These are phyloP conservation scores for Mergus octosetaceus DNA, from an alignment of 2,797 vertebrate species.

Conservation along the genomic window DNA sequence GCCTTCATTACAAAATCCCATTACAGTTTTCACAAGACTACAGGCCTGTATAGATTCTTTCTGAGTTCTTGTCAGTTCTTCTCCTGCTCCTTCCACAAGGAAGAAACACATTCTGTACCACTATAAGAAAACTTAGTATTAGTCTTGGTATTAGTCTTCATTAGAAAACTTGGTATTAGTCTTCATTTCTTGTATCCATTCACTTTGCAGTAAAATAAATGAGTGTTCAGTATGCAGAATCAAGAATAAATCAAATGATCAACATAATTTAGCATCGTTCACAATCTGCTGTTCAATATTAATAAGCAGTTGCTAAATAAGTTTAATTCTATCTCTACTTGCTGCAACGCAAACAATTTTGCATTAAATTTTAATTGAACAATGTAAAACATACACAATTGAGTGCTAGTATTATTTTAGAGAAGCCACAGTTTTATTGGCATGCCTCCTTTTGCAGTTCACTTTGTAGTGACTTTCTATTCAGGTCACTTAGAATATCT, in stretches of 20 bases:
- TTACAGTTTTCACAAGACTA: not conserved
- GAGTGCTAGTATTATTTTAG: not conserved
- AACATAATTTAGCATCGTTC: not conserved
- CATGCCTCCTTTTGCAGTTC: not conserved
- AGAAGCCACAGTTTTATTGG: not conserved
- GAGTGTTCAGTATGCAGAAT: not conserved
- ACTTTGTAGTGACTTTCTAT: not conserved
- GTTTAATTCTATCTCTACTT: not conserved
- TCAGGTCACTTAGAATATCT: not conserved
- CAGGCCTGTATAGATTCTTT: not conserved
- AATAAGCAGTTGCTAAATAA: not conserved
- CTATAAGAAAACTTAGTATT: not conserved
- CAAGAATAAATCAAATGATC: not conserved
- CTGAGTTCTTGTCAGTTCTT: not conserved
- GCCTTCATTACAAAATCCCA: not conserved
- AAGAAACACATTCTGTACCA: not conserved
- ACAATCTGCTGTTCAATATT: not conserved
- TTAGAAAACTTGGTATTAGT: not conserved
- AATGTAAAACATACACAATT: not conserved
- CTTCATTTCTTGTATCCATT: not conserved
- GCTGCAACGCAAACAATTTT: not conserved
- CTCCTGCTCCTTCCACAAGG: not conserved
- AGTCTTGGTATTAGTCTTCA: not conserved
- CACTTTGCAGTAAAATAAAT: not conserved
- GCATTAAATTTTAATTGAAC: not conserved